phyloP scores from a whole-genome alignment of 2,113 vertebrate genomes.

The Brevimyrus niger region DNA sequence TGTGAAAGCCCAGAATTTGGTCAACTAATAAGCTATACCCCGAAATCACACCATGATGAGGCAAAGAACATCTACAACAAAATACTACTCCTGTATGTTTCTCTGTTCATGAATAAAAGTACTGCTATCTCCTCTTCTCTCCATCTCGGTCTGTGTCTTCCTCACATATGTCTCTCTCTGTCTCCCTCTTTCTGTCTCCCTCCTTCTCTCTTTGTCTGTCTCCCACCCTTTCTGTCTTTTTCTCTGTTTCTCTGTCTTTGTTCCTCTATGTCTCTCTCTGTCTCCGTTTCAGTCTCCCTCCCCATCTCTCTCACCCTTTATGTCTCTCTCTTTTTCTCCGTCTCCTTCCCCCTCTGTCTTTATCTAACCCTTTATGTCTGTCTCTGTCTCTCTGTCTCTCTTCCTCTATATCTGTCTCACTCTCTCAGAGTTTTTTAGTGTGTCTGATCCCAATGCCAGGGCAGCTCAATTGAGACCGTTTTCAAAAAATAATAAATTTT shows the following conservation, averaged over 20 bases:
- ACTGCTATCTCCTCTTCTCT: background rate
- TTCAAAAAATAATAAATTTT: background rate
- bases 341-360: background rate
- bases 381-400: background rate
- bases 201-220: background rate
- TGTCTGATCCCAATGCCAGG: background rate
- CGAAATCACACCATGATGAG: background rate
- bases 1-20: background rate
- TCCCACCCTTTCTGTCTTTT: background rate
- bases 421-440: background rate
- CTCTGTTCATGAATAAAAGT: background rate
- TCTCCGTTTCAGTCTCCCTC: background rate
- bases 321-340: background rate
- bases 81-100: background rate
- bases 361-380: background rate
- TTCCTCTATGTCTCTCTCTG: background rate
- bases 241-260: background rate
- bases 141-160: background rate
- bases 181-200: background rate
- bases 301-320: background rate
- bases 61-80: background rate
- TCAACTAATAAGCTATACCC: background rate
- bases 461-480: background rate
- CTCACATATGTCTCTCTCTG: background rate
- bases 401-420: background rate